phyloP scores from a whole-genome alignment of 2,113 vertebrate genomes.

The Ctenomys sociabilis region DNA sequence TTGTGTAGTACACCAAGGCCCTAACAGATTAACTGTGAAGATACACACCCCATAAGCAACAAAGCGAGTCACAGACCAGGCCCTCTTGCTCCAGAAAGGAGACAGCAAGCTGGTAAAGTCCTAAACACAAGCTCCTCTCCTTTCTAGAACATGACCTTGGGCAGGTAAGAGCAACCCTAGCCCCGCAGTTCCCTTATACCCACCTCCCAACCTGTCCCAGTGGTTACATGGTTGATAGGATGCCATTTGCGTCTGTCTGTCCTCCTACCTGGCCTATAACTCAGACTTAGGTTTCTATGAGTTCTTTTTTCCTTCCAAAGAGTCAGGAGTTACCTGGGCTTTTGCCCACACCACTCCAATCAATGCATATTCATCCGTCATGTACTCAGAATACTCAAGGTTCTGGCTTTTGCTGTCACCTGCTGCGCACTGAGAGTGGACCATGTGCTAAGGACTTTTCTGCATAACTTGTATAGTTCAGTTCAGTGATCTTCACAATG shows the following conservation, averaged over 20 bases:
- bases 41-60: not conserved
- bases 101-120: not conserved
- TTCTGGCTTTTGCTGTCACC: not conserved
- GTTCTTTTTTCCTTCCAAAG: not conserved
- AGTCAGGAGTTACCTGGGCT: not conserved
- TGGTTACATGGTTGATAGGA: not conserved
- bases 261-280: not conserved
- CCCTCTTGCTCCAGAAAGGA: not conserved
- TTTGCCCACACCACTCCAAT: not conserved
- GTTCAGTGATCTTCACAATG: not conserved
- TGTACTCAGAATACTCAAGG: not conserved
- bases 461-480: no score
- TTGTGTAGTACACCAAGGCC: not conserved
- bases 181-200: not conserved
- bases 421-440: not conserved
- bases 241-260: not conserved
- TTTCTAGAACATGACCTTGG: not conserved
- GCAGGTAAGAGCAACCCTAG: not conserved
- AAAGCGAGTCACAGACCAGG: not conserved
- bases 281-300: not conserved
- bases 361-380: not conserved
- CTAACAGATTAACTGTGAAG: not conserved
- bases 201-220: not conserved
- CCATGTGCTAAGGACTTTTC: not conserved
- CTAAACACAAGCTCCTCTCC: not conserved